Conservation (phyloP, 2,113 vertebrate genomes). For the Podarcis muralis region DNA sequence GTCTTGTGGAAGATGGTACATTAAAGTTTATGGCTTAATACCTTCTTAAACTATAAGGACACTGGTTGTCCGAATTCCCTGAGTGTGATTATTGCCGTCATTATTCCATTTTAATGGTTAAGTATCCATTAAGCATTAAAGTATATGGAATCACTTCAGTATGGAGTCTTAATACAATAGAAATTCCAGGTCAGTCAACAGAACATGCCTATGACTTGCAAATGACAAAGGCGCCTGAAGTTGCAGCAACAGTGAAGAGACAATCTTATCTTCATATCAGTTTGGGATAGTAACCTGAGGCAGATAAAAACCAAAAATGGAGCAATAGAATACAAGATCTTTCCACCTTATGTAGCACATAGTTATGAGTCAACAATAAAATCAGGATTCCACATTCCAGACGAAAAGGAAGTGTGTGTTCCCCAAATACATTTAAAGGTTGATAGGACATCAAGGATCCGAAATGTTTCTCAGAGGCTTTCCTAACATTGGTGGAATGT, state of each 20-base stretch:
- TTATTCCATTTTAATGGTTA: not conserved
- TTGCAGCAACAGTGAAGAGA: not conserved
- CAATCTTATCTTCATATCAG: not conserved
- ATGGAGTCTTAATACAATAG: not conserved
- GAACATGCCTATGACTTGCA: not conserved
- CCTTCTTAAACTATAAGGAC: not conserved
- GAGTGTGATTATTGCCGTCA: not conserved
- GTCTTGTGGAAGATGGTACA: not conserved
- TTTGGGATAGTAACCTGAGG: not conserved
- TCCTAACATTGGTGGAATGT: not conserved
- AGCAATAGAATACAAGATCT: not conserved
- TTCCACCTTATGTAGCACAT: not conserved
- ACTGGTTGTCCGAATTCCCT: not conserved
- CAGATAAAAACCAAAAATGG: not conserved
- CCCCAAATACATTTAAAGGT: not conserved
- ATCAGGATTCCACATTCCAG: not conserved
- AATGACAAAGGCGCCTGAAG: not conserved
- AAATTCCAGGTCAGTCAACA: not conserved
- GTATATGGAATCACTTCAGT: not conserved
- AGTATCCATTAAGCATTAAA: not conserved
- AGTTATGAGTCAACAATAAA: not conserved
- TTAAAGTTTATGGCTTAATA: not conserved
- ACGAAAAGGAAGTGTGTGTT: not conserved
- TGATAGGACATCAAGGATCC: not conserved
- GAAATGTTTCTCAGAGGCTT: not conserved